Conservation (phyloP, 2,113 vertebrate genomes). For the Ophthalmolycus amberensis region DNA sequence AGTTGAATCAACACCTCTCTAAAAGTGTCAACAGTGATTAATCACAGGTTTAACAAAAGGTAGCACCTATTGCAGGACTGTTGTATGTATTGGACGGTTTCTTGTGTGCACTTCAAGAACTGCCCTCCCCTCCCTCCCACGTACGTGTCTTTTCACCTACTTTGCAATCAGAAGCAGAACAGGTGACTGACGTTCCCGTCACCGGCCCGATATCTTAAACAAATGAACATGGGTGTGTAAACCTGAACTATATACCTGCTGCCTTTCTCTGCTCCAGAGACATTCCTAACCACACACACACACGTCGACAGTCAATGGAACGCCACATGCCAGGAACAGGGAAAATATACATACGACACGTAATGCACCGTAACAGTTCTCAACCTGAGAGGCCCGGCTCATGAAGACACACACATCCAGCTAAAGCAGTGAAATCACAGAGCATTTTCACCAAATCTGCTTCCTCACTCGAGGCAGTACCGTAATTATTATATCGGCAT, state of each 20-base stretch:
- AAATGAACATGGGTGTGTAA: slow-evolving; percentile 65
- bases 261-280: slow-evolving; percentile 23
- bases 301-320: slow-evolving; percentile 14
- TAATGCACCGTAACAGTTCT: slow-evolving; percentile 14
- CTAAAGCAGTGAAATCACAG: slow-evolving; percentile 9
- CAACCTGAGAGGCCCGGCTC: not conserved
- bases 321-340: not conserved
- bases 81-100: not conserved
- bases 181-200: slow-evolving; percentile 50
- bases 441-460: slow-evolving; percentile 6
- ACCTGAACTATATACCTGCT: slow-evolving; percentile 44
- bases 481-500: slow-evolving; percentile 35
- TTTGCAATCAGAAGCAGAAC: slow-evolving; percentile 49
- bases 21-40: slow-evolving; percentile 3
- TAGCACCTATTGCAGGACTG: slow-evolving; percentile 5
- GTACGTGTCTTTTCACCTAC: slow-evolving; percentile 50
- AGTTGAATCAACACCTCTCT: slow-evolving; percentile 24
- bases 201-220: slow-evolving; percentile 56
- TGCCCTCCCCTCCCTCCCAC: slow-evolving; percentile 10
- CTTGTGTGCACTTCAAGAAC: slow-evolving; percentile 19
- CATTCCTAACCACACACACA: slow-evolving; percentile 30
- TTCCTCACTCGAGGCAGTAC: slow-evolving; percentile 18
- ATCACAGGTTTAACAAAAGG: slow-evolving; percentile 1
- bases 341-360: slow-evolving; percentile 12
- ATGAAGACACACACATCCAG: slow-evolving; percentile 7